Conservation (phyloP, 1,140 invertebrate genomes). For the Panagrolaimus sp. region DNA sequence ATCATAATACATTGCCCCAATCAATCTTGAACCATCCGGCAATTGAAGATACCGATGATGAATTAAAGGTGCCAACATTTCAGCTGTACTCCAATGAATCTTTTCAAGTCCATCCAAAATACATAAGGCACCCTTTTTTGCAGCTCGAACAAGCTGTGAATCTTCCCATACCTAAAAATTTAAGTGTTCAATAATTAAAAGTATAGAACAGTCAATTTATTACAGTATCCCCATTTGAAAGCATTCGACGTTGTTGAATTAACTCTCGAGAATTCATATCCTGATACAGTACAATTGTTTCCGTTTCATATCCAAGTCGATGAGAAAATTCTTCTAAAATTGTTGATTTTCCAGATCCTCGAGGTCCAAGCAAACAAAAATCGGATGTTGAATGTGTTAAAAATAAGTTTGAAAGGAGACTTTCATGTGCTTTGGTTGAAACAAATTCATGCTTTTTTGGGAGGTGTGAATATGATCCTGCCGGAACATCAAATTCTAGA, state of each 20-base stretch:
- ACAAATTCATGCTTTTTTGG: conserved; percentile 64
- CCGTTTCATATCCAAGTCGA: conserved; percentile 70
- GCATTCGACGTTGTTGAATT: conserved; percentile 81
- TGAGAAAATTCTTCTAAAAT: conserved; percentile 73
- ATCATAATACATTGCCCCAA: conserved; percentile 73
- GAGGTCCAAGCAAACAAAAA: conserved; percentile 79
- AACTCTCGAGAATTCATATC: conserved; percentile 92
- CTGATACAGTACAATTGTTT: conserved; percentile 85
- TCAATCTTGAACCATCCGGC: conserved; percentile 74
- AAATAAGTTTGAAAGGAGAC: conserved; percentile 72
- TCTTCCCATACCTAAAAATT: conserved; percentile 61
- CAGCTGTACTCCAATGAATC: conserved; percentile 80
- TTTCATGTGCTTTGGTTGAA: conserved; percentile 74
- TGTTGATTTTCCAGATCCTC: conserved; percentile 73
- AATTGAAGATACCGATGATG: conserved; percentile 81
- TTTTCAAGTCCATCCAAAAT: conserved; percentile 85
- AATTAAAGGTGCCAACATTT: conserved; percentile 71
- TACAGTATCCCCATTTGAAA: conserved; percentile 80
- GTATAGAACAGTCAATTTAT: conserved; percentile 67
- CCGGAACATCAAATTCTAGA: background rate
- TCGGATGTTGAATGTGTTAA: conserved; percentile 72
- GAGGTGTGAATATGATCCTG: background rate
- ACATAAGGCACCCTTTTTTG: conserved; percentile 76
- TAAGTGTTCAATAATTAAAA: background rate
- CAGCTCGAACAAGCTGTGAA: conserved; percentile 77